phyloP scores from a whole-genome alignment of 2,113 vertebrate genomes.

The Actenoides lindsayi region DNA sequence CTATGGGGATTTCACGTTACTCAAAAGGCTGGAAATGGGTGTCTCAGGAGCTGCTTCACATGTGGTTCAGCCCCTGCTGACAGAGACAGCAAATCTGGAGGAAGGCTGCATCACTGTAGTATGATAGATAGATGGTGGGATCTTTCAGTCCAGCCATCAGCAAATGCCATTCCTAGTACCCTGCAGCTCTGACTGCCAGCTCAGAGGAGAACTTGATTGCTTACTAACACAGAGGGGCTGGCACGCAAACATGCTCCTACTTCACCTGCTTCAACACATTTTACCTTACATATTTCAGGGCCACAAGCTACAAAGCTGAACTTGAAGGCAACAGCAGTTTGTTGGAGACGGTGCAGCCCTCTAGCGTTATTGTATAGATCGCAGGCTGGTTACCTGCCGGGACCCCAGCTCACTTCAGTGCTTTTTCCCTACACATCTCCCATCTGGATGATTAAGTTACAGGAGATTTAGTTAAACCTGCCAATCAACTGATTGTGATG shows the following conservation, averaged over 20 bases:
- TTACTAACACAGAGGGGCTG: not conserved
- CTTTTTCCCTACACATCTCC: not conserved
- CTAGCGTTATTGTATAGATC: not conserved
- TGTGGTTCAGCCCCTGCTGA: not conserved
- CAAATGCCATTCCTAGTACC: not conserved
- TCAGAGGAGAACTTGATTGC: not conserved
- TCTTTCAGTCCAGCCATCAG: not conserved
- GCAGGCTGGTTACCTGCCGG: not conserved
- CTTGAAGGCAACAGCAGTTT: not conserved
- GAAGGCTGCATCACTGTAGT: not conserved
- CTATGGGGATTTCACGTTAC: not conserved
- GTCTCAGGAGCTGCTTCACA: not conserved
- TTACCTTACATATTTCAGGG: not conserved
- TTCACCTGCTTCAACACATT: not conserved
- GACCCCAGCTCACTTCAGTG: too few relatives aligned
- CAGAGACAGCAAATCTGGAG: not conserved
- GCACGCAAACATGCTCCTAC: not conserved
- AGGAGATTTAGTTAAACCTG: not conserved
- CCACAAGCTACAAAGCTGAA: not conserved
- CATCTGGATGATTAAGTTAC: not conserved
- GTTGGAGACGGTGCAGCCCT: conserved; percentile 1
- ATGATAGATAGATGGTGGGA: not conserved
- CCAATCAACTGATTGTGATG: not conserved
- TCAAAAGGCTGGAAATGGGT: not conserved
- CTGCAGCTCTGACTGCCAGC: not conserved